Percentiles rank a stretch among this genome's conserved stretches.
These are phyloP conservation scores for Spicauda simplicius DNA, from an alignment of 2,888 invertebrate genomes.

Conservation along the genomic window DNA sequence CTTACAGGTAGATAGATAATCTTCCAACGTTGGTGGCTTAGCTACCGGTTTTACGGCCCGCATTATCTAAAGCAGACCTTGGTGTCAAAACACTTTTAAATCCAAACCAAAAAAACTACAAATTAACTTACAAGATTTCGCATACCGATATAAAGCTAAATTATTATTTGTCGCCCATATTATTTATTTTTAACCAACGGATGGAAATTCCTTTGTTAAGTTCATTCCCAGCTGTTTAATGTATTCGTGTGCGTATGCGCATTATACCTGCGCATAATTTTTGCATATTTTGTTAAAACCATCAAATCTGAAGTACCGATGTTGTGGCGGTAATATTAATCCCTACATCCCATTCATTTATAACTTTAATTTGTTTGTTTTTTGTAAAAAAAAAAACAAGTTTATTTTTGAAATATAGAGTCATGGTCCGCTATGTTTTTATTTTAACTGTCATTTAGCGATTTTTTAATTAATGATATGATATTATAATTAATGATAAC, in stretches of 20 bases:
- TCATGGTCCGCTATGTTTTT: neutral
- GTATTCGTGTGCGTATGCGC: conserved; percentile 5
- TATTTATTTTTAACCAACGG: conserved; percentile 23
- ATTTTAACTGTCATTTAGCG: too few relatives aligned
- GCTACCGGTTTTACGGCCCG: conserved; percentile 76
- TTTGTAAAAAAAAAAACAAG: neutral
- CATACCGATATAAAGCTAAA: conserved; percentile 54
- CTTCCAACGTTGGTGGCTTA: conserved; percentile 56
- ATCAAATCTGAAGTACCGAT: conserved; percentile 9
- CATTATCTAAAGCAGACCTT: conserved; percentile 60
- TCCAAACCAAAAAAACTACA: conserved; percentile 54
- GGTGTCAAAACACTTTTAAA: conserved; percentile 67
- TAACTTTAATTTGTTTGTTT: conserved; percentile 40
- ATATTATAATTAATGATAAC: too few relatives aligned
- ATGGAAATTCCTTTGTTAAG: conserved; percentile 21
- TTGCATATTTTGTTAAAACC: conserved; percentile 16
- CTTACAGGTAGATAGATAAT: conserved; percentile 41
- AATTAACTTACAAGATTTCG: conserved; percentile 59
- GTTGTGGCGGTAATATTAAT: conserved; percentile 3
- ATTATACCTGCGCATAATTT: conserved; percentile 8
- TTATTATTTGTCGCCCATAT: conserved; percentile 38
- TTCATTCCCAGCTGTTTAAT: conserved; percentile 13
- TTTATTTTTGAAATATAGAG: too few relatives aligned
- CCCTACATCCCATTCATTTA: neutral
- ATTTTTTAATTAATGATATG: too few relatives aligned